A percentile compares a stretch with the other conserved stretches of the same genome.
phyloP scores from a whole-genome alignment of 2,113 vertebrate genomes.

The Caretta caretta region DNA sequence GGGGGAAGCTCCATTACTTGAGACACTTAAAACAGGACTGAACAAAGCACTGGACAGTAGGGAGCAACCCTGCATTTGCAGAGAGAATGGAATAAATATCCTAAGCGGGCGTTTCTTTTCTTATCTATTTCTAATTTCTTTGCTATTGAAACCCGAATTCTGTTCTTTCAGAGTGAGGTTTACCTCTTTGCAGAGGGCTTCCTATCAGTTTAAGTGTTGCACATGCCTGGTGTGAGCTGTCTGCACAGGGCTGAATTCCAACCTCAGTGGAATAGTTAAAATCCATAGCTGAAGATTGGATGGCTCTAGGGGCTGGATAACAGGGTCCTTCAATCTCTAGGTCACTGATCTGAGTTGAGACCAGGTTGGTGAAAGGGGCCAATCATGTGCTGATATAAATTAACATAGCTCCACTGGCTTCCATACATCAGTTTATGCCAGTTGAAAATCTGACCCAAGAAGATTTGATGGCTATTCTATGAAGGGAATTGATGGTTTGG shows the following conservation, averaged over 20 bases:
- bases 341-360: background rate
- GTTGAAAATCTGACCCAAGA: background rate
- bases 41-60: background rate
- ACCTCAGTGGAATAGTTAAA: background rate
- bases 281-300: background rate
- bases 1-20: background rate
- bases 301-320: background rate
- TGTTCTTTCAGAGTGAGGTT: background rate
- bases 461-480: accelerated
- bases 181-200: background rate
- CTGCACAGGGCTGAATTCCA: background rate
- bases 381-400: background rate
- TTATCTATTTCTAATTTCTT: background rate
- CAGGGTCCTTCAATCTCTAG: background rate
- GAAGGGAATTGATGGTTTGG: background rate
- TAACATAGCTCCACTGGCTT: background rate
- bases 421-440: background rate
- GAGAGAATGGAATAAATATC: background rate
- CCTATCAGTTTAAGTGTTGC: background rate
- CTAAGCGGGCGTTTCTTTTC: background rate
- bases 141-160: slow-evolving; percentile 8
- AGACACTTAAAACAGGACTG: background rate
- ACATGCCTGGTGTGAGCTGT: background rate
- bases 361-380: background rate
- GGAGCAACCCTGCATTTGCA: background rate